Conservation (phyloP, 2,797 vertebrate species). For the Xenentodon cancila region DNA sequence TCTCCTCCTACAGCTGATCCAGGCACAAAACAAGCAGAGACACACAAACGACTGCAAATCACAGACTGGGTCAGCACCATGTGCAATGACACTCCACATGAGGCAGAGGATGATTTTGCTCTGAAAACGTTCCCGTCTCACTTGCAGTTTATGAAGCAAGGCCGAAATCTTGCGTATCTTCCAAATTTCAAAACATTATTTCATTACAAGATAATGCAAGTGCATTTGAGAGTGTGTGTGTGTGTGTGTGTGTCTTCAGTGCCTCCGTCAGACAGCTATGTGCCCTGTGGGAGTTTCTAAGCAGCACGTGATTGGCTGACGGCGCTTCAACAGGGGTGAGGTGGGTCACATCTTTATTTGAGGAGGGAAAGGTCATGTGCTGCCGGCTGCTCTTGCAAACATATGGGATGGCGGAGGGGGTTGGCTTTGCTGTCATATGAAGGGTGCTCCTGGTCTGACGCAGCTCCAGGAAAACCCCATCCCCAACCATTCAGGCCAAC, state of each 20-base stretch:
- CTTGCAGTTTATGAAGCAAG: constrained; percentile 16
- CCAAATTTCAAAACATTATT: not conserved
- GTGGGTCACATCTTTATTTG: constrained; percentile 67
- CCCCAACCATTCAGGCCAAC: not conserved
- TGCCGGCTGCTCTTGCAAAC: constrained; percentile 64
- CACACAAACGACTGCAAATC: constrained; percentile 7
- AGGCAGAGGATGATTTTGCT: constrained; percentile 44
- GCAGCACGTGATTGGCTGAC: constrained; percentile 58
- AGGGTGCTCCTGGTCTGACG: constrained; percentile 65
- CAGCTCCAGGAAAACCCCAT: constrained; percentile 64
- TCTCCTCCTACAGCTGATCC: constrained; percentile 76
- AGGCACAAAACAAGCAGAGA: constrained; percentile 39
- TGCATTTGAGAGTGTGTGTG: constrained; percentile 11
- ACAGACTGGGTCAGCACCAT: constrained; percentile 29
- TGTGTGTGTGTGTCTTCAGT: not conserved
- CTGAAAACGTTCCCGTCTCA: constrained; percentile 11
- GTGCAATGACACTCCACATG: constrained; percentile 27
- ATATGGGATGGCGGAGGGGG: constrained; percentile 28
- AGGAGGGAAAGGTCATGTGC: constrained; percentile 72
- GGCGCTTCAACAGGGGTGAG: constrained; percentile 40
- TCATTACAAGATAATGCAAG: not conserved
- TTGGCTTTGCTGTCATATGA: constrained; percentile 54
- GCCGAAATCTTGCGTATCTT: constrained; percentile 17
- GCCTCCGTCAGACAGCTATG: constrained; percentile 68
- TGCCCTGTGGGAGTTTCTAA: constrained; percentile 62